phyloP scores from a whole-genome alignment of 2,888 invertebrate genomes.

The Globia sparganii region DNA sequence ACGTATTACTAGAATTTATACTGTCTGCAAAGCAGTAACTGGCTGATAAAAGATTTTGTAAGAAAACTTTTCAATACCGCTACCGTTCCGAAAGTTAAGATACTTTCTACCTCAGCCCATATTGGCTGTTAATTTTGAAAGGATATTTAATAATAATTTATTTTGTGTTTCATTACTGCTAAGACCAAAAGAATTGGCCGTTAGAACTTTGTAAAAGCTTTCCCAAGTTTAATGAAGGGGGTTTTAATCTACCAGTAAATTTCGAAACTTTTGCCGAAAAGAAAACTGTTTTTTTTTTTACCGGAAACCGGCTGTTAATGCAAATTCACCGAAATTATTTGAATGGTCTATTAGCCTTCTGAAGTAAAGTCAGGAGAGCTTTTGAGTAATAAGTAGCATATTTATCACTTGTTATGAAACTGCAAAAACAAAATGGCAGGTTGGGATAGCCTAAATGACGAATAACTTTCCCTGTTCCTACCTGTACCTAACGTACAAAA shows the following conservation, averaged over 20 bases:
- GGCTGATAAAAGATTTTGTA: constrained; percentile 42
- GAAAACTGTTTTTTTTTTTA: constrained; percentile 55
- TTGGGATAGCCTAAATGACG: not conserved
- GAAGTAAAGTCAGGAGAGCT: constrained; percentile 13
- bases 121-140: constrained; percentile 14
- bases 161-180: constrained; percentile 46
- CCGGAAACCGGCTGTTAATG: constrained; percentile 46
- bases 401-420: not conserved
- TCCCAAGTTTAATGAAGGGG: constrained; percentile 57
- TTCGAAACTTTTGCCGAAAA: constrained; percentile 44
- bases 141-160: constrained; percentile 49
- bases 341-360: constrained; percentile 32
- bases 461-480: not conserved
- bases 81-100: constrained; percentile 18
- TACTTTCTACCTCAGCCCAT: not conserved
- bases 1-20: constrained; percentile 49
- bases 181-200: constrained; percentile 44
- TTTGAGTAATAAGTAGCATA: constrained; percentile 8
- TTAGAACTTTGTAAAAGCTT: constrained; percentile 41
- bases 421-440: not conserved
- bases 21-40: constrained; percentile 13
- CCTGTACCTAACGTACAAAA: not conserved
- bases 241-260: constrained; percentile 58
- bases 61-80: not conserved
- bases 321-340: constrained; percentile 51